Conservation (phyloP, 2,797 vertebrate species). For the Dryobates pubescens region DNA sequence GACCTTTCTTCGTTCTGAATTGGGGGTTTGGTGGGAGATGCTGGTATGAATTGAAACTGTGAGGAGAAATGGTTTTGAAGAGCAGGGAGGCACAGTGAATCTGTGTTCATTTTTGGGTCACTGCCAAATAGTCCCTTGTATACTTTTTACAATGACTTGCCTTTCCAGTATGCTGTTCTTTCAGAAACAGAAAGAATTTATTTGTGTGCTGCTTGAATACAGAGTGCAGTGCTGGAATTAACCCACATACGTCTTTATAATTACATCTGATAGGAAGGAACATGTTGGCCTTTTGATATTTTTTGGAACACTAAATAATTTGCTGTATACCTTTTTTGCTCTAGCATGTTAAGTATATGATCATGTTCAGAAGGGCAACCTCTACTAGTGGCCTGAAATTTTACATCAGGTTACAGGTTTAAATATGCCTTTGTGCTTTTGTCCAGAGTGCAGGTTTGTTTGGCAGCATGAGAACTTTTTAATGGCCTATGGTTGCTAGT, state of each 20-base stretch:
- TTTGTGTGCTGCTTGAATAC: neutral
- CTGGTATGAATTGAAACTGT: neutral
- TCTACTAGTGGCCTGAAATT: neutral
- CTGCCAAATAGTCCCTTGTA: neutral
- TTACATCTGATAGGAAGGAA: neutral
- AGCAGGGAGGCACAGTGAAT: neutral
- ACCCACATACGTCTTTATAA: neutral
- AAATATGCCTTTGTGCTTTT: neutral
- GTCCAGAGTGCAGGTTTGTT: neutral
- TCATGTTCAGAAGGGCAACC: neutral
- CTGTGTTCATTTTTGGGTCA: neutral
- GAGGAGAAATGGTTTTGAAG: neutral
- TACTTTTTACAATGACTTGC: neutral
- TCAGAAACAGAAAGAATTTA: neutral
- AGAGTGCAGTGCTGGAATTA: neutral
- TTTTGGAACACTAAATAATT: neutral
- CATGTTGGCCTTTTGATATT: neutral
- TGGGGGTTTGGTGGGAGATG: neutral
- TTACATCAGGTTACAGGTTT: neutral
- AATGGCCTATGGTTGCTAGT: neutral
- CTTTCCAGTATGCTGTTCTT: neutral
- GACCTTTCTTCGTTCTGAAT: neutral
- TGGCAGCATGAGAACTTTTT: neutral
- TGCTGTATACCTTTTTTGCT: neutral
- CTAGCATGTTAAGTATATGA: neutral